These are phyloP conservation scores for Vespertilio murinus DNA, from an alignment of 2,797 vertebrate species.

Conservation along the genomic window DNA sequence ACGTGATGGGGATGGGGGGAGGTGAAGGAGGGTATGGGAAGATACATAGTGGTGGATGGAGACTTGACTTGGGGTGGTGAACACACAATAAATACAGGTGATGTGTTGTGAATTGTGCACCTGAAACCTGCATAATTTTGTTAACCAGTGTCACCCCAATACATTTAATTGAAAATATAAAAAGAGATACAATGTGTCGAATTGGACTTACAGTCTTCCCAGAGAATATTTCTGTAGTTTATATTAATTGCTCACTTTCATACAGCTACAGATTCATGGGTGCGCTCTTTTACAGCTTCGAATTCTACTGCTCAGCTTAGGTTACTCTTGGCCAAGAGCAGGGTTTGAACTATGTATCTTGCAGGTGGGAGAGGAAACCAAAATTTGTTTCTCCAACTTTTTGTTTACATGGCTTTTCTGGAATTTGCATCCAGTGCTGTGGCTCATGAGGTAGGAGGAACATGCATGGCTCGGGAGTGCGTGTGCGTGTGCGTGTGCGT, in stretches of 20 bases:
- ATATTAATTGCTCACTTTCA: neutral
- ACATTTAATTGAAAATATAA: neutral
- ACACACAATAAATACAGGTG: neutral
- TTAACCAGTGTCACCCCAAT: neutral
- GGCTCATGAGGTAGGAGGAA: neutral
- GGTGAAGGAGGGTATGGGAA: neutral
- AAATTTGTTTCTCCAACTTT: neutral
- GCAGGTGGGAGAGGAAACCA: neutral
- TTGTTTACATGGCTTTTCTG: neutral
- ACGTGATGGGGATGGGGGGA: neutral
- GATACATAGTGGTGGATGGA: neutral
- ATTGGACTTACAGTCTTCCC: neutral
- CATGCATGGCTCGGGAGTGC: fast-evolving
- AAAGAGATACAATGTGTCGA: neutral
- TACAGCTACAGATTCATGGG: neutral
- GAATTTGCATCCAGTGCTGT: neutral
- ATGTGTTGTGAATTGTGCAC: neutral
- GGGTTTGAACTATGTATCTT: neutral
- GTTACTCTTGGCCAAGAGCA: neutral
- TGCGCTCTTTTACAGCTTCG: neutral
- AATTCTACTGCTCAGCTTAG: neutral
- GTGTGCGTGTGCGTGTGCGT: too few species aligned
- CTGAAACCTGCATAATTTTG: neutral
- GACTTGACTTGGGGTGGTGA: neutral
- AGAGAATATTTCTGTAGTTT: neutral